These are phyloP conservation scores for Gortyna flavago DNA, from an alignment of 2,888 invertebrate genomes.

Conservation along the genomic window DNA sequence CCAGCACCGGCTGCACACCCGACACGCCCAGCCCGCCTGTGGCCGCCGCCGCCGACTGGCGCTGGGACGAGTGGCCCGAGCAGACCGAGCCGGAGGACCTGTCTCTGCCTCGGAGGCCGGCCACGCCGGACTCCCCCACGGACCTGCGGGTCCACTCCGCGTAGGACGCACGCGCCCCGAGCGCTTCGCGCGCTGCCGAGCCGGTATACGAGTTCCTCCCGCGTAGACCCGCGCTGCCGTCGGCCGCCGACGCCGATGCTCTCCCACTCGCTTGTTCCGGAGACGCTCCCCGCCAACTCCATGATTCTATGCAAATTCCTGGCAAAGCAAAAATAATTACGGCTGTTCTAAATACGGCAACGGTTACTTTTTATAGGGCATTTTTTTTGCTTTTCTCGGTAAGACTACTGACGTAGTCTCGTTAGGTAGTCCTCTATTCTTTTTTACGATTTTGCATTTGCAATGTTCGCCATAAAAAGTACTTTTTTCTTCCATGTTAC, in stretches of 20 bases:
- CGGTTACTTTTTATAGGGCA: too few species aligned
- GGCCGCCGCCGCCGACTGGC: slow-evolving; percentile 83
- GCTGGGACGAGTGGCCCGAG: slow-evolving; percentile 92
- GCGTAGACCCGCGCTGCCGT: slow-evolving; percentile 85
- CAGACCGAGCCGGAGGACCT: slow-evolving; percentile 98
- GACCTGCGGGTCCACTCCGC: slow-evolving; percentile 88
- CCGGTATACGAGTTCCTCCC: slow-evolving; percentile 95
- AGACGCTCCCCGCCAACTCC: slow-evolving; percentile 57
- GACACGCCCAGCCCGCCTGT: slow-evolving; percentile 87
- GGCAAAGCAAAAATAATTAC: slow-evolving; percentile 62
- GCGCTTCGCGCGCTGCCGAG: slow-evolving; percentile 80
- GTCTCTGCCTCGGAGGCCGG: slow-evolving; percentile 91
- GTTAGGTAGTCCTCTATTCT: slow-evolving; percentile 84
- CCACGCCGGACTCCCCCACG: slow-evolving; percentile 88
- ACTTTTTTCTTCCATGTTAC: slow-evolving; percentile 83
- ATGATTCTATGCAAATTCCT: slow-evolving; percentile 61
- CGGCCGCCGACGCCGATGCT: slow-evolving; percentile 68
- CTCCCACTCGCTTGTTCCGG: slow-evolving; percentile 58
- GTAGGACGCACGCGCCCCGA: slow-evolving; percentile 78
- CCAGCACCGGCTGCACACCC: slow-evolving; percentile 82
- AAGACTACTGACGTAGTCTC: slow-evolving; percentile 79
- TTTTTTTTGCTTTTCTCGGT: slow-evolving; percentile 78
- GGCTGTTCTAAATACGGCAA: slow-evolving; percentile 70
- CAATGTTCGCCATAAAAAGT: slow-evolving; percentile 82
- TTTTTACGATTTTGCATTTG: slow-evolving; percentile 81